Percentiles rank a stretch among this genome's conserved stretches.
phyloP scores from a whole-genome alignment of 1,140 invertebrate genomes.

The Brachionus calyciflorus region DNA sequence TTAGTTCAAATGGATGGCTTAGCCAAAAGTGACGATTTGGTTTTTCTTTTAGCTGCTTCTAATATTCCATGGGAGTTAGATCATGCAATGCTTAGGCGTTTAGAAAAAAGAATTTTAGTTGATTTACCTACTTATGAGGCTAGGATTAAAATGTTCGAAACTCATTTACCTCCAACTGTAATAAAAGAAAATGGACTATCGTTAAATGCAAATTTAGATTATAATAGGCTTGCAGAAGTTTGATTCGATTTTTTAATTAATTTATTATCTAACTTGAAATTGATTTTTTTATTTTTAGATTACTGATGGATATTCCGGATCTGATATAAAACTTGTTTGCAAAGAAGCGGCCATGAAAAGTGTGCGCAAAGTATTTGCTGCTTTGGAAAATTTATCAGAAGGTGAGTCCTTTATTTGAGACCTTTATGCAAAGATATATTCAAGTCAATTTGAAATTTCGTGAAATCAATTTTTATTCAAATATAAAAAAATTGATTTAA shows the following conservation, averaged over 20 bases:
- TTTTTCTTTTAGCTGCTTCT: slow-evolving; percentile 81
- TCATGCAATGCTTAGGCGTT: slow-evolving; percentile 75
- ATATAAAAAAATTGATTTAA: too few species aligned
- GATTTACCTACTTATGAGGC: slow-evolving; percentile 70
- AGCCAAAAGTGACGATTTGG: slow-evolving; percentile 64
- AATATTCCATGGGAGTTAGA: slow-evolving; percentile 90
- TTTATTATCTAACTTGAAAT: too few species aligned
- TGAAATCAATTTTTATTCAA: too few species aligned
- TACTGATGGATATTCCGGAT: slow-evolving; percentile 77
- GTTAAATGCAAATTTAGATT: slow-evolving; percentile 63
- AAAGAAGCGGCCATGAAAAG: slow-evolving; percentile 74
- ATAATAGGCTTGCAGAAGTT: slow-evolving; percentile 64
- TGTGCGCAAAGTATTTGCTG: slow-evolving; percentile 62
- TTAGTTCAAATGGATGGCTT: slow-evolving; percentile 75
- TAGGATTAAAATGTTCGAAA: slow-evolving; percentile 68
- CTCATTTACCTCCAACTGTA: slow-evolving; percentile 63
- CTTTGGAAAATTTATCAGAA: slow-evolving; percentile 61
- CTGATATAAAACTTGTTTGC: slow-evolving; percentile 80
- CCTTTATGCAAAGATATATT: too few species aligned
- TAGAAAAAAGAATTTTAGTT: slow-evolving; percentile 82
- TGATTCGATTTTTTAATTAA: too few species aligned
- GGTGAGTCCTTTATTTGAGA: too few species aligned
- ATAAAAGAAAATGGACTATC: slow-evolving; percentile 59
- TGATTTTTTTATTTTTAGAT: slow-evolving; percentile 47
- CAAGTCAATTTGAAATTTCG: too few species aligned